Percentiles rank a stretch among this genome's conserved stretches.
Conservation (phyloP, 1,140 invertebrate species). For the Batillaria attramentaria region DNA sequence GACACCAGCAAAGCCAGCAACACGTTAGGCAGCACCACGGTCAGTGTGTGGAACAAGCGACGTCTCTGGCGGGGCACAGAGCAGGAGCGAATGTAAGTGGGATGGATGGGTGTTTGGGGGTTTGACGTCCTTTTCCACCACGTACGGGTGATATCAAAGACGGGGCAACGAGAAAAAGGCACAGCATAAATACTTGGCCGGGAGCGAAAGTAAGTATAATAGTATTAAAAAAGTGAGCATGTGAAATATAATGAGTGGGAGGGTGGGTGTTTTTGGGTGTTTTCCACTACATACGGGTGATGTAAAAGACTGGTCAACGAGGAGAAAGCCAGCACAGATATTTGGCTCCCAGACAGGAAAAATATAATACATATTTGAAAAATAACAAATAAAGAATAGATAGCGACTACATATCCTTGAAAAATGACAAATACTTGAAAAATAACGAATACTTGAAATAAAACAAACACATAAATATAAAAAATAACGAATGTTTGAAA, state of each 20-base stretch:
- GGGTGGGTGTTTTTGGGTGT: too few relatives aligned
- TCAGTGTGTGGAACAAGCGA: slow-evolving; percentile 30
- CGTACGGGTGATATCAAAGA: background rate
- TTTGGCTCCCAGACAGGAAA: too few relatives aligned
- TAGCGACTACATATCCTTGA: too few relatives aligned
- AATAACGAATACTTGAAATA: too few relatives aligned
- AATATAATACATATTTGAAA: too few relatives aligned
- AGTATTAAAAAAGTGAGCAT: background rate
- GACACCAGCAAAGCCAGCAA: slow-evolving; percentile 36
- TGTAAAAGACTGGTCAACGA: too few relatives aligned
- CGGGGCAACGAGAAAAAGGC: background rate
- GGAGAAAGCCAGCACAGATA: too few relatives aligned
- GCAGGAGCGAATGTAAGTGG: background rate
- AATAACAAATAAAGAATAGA: too few relatives aligned
- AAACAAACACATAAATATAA: too few relatives aligned
- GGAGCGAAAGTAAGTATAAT: background rate
- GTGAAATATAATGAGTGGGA: background rate
- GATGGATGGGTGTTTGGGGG: background rate
- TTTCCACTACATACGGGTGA: too few relatives aligned
- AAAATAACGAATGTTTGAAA: too few relatives aligned
- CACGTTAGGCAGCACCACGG: slow-evolving; percentile 29
- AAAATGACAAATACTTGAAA: too few relatives aligned
- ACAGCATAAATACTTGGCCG: background rate
- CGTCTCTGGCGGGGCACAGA: slow-evolving; percentile 17
- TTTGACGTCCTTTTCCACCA: background rate